Base-by-base conservation (phyloP, 2,113 vertebrate genomes). In the Gallinago media region DNA sequence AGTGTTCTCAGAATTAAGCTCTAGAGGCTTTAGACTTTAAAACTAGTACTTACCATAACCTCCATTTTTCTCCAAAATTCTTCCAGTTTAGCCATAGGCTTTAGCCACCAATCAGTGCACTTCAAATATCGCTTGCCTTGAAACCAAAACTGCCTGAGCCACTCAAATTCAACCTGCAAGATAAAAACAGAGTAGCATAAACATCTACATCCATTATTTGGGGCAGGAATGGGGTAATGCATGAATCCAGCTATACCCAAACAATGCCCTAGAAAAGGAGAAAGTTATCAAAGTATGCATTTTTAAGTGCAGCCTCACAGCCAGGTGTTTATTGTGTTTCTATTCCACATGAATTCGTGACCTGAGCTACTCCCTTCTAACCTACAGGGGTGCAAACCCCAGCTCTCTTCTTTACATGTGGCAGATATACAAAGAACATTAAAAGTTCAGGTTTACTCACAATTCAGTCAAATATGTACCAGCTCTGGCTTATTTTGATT, bases 61-160 rank as follows among this genome's bases (percentile, higher is more conserved):
- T 99, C 99, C 99, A 99, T 99, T 96, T 99, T 98, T 93, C 95
- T 99, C 99, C 99, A 99, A 78, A 98, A 97, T 34, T 97, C 98
- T 96, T 99, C 99, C 96, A 99, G 93, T 61, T 98, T 96, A 93
- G 98, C 97, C 98, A 99, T 99, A 34, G 99, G 99, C 80, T 98
- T 96, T 88, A 96, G 98, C 99, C 99, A 99, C 99, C 99, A 99
- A 85, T 99, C 99, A 78, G 98, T 99, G 96, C 98, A 99, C 42
- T 98, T 99, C 89, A 97, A 97, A 85, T 99, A 99, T 20, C 99
- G 98, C 88, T 97, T 98, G 87, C 99, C 99, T 98, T 99, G 99
- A 98, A 99, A 99, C 99, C 99, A 99, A 94, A 99, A 99, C 97
- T 99, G 99, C 56, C 99, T 97, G 87, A 99, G 98, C 99, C 99